Base-by-base conservation (phyloP, 2,797 vertebrate genomes). In the Anas capensis region DNA sequence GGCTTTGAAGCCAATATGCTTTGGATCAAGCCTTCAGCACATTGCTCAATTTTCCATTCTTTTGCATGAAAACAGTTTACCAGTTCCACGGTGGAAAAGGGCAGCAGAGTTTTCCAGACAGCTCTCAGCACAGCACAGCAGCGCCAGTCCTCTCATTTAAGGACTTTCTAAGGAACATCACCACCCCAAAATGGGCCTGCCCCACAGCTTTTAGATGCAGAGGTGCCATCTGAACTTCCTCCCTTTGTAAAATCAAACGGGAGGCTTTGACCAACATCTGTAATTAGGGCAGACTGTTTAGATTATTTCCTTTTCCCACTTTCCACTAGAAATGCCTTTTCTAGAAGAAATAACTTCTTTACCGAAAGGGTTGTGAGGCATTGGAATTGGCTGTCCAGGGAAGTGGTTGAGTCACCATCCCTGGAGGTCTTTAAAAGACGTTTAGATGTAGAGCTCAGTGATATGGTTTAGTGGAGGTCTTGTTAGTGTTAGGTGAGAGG, bases 41-140 rank as follows among this genome's bases (percentile, higher is more conserved):
- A 91, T 95, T 97, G 96, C 93, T 92, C 93, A 96, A 96, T 95
- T 97, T 96, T 96, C 96, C 94, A 93, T 95, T 96, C 93, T 93
- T 79, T 54, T 58, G 75, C 77, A 95, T 56, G 75, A 96, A 96
- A 96, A 92, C 94, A 95, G 79, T 93, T 78, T 86, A 82, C 93
- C 96, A 95, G 17, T 88, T 86, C 58, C 18, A 88, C 75, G 14
- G 83, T 88, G 78, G 83, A 95, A 94, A 92, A 90, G 83, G 91
- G 78, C 83, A 88, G 83, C 60, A 70, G 36, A 71, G 16, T 34
- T 82, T 96, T 92, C 94, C 90, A 92, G 82, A 92, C 64, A 90
- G 71, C 82, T 87, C 57, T 66, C 80, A 38, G 58, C 81, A 83
- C 77, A 46, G 70, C 51, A 76, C 81, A 70, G 23, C 61, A 54